Base-by-base conservation (phyloP, 2,113 vertebrate genomes). In the Sturnira hondurensis region DNA sequence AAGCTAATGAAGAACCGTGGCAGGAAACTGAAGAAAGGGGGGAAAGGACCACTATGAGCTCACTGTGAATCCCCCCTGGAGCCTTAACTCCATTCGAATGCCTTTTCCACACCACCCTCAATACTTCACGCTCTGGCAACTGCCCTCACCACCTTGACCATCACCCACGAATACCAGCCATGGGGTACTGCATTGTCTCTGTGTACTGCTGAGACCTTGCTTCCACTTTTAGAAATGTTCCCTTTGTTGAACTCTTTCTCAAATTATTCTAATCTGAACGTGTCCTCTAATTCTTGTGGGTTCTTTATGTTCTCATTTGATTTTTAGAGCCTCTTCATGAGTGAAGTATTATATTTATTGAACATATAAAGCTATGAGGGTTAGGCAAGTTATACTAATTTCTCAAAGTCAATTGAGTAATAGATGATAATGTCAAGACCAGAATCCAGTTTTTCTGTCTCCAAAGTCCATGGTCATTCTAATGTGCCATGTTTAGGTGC, bases 311-410 rank as follows among this genome's bases (percentile, higher is more conserved):
- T 24, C n/a, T n/a, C 31, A 47, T 68, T 82, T 80, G 73, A 47
- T 88, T 16, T 93, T 81, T 73, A 76, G 16, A 92, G 73, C 5
- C 47, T 67, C 26, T 89, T 10, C 20, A n/a, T n/a, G 41, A 94
- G 10, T 54, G 91, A 89, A 61, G 10, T 65, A 63, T 92, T 76
- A 80, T 89, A 89, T 96, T 24, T 45, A 71, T 83, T 61, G 82
- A 86, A 54, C 11, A 65, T 45, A 81, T 7, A 65, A 93, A 52
- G 10, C 15, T 91, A 80, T 86, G 83, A 89, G 43, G 15, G 38
- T 91, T 84, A 83, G 45, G 45, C 7, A 74, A 93, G 58, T 93
- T 83, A 80, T 92, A 70, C 38, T 84, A 52, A 92, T 95, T 94
- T 91, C 58, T 56, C 52, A 68, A 91, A 89, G 36, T 81, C 78